Evolutionary conservation across 2,888 invertebrate genomes (phyloP).

Genomic region (Chymomyza procnemis): DNA sequence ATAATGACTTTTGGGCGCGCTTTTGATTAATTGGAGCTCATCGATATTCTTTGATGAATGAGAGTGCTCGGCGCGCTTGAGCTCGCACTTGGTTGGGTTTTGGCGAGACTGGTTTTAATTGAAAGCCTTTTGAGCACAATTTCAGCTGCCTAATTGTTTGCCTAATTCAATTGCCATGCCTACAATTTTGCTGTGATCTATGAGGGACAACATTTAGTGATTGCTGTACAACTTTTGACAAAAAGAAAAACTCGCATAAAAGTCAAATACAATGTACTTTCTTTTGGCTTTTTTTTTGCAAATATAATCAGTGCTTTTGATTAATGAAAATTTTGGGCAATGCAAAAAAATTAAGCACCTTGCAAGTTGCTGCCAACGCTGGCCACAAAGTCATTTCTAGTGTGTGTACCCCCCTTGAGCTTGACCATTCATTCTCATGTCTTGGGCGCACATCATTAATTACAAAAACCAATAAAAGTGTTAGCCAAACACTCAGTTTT

Average conservation of each 20-base stretch:
- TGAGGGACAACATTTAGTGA: neutral
- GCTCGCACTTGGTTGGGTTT: neutral
- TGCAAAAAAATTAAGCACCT: neutral
- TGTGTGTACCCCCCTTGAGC: neutral
- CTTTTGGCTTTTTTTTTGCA: slow-evolving; percentile 15
- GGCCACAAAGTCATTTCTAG: slow-evolving; percentile 23
- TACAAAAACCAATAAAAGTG: slow-evolving; percentile 67
- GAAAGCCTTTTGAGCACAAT: neutral
- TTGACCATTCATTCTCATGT: slow-evolving; percentile 5
- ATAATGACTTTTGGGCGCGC: slow-evolving; percentile 39
- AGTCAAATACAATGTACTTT: slow-evolving; percentile 26
- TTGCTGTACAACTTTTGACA: neutral
- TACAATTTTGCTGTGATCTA: slow-evolving; percentile 18
- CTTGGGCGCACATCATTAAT: slow-evolving; percentile 54
- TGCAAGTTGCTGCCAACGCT: no score
- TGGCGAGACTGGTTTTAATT: slow-evolving; percentile 3
- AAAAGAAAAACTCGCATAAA: slow-evolving; percentile 31
- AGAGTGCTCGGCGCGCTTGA: neutral
- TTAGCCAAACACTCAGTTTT: slow-evolving; percentile 12
- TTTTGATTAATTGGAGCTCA: slow-evolving; percentile 47
- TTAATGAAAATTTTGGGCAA: slow-evolving; percentile 38
- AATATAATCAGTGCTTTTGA: slow-evolving; percentile 39
- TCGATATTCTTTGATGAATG: slow-evolving; percentile 32
- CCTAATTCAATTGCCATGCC: slow-evolving; percentile 15
- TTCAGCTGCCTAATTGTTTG: slow-evolving; percentile 15